A percentile compares a stretch with the other conserved stretches of the same genome.
phyloP scores from a whole-genome alignment of 2,113 vertebrate genomes.

The Antidorcas marsupialis region DNA sequence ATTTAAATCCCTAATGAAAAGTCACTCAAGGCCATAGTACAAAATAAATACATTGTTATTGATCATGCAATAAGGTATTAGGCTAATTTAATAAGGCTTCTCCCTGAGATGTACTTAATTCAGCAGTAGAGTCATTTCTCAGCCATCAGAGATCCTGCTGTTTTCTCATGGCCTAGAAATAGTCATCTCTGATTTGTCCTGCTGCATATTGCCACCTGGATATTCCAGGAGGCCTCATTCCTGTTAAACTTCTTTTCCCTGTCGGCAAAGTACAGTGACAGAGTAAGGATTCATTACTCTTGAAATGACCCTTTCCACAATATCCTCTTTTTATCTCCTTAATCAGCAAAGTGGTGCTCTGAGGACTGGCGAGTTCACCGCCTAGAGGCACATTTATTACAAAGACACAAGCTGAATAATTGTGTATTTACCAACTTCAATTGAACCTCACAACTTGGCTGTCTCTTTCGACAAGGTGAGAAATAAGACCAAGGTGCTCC shows the following conservation, averaged over 20 bases:
- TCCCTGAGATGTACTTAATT: slow-evolving; percentile 69
- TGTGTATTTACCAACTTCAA: slow-evolving; percentile 75
- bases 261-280: slow-evolving; percentile 52
- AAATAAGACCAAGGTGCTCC: neutral
- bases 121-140: slow-evolving; percentile 54
- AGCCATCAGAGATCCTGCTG: neutral
- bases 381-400: slow-evolving; percentile 61
- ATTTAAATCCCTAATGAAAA: slow-evolving; percentile 85
- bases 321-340: slow-evolving; percentile 71
- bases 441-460: slow-evolving; percentile 61
- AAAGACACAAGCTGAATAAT: slow-evolving; percentile 60
- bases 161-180: neutral
- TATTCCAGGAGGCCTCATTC: slow-evolving; percentile 9
- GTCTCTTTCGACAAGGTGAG: slow-evolving; percentile 53
- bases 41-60: slow-evolving; percentile 87
- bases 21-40: slow-evolving; percentile 73
- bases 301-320: slow-evolving; percentile 69
- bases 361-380: slow-evolving; percentile 55
- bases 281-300: slow-evolving; percentile 68
- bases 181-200: slow-evolving; percentile 51
- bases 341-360: slow-evolving; percentile 66
- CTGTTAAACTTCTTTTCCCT: slow-evolving; percentile 25
- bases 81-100: slow-evolving; percentile 78
- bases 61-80: slow-evolving; percentile 83
- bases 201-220: neutral